These are phyloP conservation scores for Axea sp. DNA, from an alignment of 2,888 invertebrate genomes.

Conservation along the genomic window DNA sequence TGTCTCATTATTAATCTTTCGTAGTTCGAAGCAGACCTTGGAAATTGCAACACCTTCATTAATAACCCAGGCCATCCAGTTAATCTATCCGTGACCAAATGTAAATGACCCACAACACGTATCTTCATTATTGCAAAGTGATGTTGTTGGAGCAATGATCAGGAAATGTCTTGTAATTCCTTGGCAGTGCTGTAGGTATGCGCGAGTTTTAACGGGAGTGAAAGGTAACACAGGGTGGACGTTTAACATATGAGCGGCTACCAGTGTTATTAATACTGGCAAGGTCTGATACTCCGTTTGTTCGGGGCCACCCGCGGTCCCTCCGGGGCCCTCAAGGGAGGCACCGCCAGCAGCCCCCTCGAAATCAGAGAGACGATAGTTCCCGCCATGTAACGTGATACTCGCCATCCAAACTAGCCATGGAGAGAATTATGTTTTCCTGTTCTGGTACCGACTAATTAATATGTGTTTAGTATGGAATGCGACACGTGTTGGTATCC, in stretches of 20 bases:
- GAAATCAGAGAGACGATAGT: conserved; percentile 49
- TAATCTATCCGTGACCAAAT: conserved; percentile 16
- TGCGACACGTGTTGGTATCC: conserved; percentile 62
- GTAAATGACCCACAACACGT: conserved; percentile 22
- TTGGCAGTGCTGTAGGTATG: conserved; percentile 71
- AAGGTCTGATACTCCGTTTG: conserved; percentile 75
- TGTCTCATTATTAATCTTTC: no score
- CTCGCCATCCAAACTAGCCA: conserved; percentile 68
- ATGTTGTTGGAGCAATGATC: conserved; percentile 60
- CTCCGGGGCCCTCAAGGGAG: conserved; percentile 56
- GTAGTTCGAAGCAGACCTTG: not conserved
- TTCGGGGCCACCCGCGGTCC: conserved; percentile 74
- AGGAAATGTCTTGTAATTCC: conserved; percentile 60
- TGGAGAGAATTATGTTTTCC: conserved; percentile 72
- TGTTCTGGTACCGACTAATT: conserved; percentile 70
- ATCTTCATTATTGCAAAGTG: conserved; percentile 21
- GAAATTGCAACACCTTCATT: conserved; percentile 17
- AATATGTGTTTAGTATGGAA: conserved; percentile 74
- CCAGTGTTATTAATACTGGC: conserved; percentile 78
- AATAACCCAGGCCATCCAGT: conserved; percentile 12
- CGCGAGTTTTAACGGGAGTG: conserved; percentile 47
- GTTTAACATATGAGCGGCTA: conserved; percentile 79
- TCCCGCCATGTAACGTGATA: conserved; percentile 73
- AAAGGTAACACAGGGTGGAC: conserved; percentile 73
- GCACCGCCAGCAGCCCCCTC: conserved; percentile 45